Base-by-base conservation (phyloP, 35 echinoderm and acorn worm species). In the Nesometra sesokonis region DNA sequence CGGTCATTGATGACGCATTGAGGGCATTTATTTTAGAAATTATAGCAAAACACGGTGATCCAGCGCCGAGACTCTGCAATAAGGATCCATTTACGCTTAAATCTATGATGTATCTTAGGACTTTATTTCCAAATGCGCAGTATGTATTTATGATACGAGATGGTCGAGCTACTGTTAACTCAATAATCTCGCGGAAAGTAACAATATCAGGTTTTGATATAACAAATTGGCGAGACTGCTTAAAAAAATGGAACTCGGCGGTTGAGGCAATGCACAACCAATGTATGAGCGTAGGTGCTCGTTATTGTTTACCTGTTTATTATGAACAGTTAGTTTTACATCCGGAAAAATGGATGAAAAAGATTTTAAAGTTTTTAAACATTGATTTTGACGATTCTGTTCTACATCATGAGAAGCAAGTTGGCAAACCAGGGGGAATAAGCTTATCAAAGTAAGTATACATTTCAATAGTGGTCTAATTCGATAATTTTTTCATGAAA, bases 61-160 rank as follows among this genome's bases (percentile, higher is more conserved):
- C 95, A 0, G 95, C 95, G 1, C 90, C 90, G 34, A 86, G 95
- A 27, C 93, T 98, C 30, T 98, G 95, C 46, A 98, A 98, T 82
- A 98, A 98, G 88, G 95, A 98, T 77, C 95, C 95, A 15, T 94
- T 98, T 78, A 87, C 91, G 8, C 79, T 98, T 33, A 93, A 93
- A 78, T 94, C 95, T 32, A 94, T 93, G 86, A 84, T 86, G 36
- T 98, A 98, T 81, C 89, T 98, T 11, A 87, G 91, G 78, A 79
- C 89, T 39, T 85, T 98, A 11, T 98, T 98, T 57, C 95, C 92
- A 15, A 94, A 94, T 47, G 93, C 92, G 13, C 90, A 98, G 79
- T 98, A 94, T 78, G 82, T 98, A 36, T 90, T 98, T 21, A 98
- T 98, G 95, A 88, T 98, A n/a, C 84, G 95, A 32, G 95, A 98